phyloP scores from a whole-genome alignment of 2,113 vertebrate genomes.

The Aleadryas rufinucha region DNA sequence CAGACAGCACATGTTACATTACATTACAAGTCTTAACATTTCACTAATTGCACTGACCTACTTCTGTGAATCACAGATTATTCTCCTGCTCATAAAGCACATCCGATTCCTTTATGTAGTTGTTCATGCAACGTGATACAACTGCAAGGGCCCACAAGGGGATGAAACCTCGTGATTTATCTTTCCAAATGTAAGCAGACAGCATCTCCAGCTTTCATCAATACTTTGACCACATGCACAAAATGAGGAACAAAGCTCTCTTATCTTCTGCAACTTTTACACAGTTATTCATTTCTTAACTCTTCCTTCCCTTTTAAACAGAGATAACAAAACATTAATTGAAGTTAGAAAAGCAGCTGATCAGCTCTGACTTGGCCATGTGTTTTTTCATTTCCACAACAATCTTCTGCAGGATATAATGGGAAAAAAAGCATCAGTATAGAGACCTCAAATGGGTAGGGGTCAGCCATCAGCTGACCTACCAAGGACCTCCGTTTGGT shows the following conservation, averaged over 20 bases:
- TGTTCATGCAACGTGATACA: neutral
- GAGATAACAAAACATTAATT: neutral
- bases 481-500: neutral
- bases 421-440: neutral
- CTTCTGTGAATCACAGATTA: constrained; percentile 12
- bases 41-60: constrained; percentile 23
- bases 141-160: neutral
- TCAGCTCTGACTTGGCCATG: neutral
- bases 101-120: neutral
- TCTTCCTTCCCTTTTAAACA: neutral
- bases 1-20: neutral
- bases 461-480: neutral
- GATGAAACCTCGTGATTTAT: neutral
- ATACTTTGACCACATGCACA: neutral
- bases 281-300: neutral
- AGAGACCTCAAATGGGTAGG: fast-evolving
- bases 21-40: neutral
- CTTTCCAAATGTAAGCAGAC: neutral
- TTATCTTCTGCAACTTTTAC: neutral
- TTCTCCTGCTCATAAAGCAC: neutral
- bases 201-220: neutral
- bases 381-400: neutral
- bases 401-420: neutral
- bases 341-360: constrained; percentile 36
- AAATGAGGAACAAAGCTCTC: neutral